phyloP scores from a whole-genome alignment of 2,888 invertebrate genomes.

The Lathronympha strigana region DNA sequence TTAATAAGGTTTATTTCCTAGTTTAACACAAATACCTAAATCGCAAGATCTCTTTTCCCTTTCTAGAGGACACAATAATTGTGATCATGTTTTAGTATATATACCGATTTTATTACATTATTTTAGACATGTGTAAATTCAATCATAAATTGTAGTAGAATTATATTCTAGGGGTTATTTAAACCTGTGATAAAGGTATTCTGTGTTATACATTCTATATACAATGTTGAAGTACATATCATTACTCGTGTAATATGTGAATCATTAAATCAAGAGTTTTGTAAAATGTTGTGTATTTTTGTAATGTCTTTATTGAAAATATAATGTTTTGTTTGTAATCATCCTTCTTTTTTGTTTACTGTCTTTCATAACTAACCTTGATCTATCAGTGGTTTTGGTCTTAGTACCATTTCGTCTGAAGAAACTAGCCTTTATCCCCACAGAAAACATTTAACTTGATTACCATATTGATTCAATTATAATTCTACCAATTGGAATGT shows the following conservation, averaged over 20 bases:
- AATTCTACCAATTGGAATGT: too few species aligned
- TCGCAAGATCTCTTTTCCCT: not conserved
- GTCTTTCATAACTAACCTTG: conserved; percentile 39
- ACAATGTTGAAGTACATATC: conserved; percentile 40
- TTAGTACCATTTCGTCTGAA: not conserved
- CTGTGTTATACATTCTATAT: conserved; percentile 32
- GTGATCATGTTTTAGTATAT: not conserved
- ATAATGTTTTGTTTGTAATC: conserved; percentile 55
- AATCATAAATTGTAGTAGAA: conserved; percentile 1
- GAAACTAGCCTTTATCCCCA: not conserved
- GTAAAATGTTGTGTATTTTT: conserved; percentile 40
- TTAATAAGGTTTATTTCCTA: not conserved
- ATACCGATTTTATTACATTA: not conserved
- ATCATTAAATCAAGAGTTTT: conserved; percentile 40
- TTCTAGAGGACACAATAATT: not conserved
- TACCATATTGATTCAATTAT: too few species aligned
- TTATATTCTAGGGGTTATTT: conserved; percentile 8
- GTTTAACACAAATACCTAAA: not conserved
- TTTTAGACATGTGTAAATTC: not conserved
- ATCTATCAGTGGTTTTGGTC: not conserved
- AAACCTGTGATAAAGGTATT: conserved; percentile 47
- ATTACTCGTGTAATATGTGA: conserved; percentile 23
- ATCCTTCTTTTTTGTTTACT: conserved; percentile 49
- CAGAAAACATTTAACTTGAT: not conserved
- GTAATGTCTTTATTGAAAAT: conserved; percentile 49